phyloP scores from a whole-genome alignment of 2,888 invertebrate species.

The Stenoptilia bipunctidactyla region DNA sequence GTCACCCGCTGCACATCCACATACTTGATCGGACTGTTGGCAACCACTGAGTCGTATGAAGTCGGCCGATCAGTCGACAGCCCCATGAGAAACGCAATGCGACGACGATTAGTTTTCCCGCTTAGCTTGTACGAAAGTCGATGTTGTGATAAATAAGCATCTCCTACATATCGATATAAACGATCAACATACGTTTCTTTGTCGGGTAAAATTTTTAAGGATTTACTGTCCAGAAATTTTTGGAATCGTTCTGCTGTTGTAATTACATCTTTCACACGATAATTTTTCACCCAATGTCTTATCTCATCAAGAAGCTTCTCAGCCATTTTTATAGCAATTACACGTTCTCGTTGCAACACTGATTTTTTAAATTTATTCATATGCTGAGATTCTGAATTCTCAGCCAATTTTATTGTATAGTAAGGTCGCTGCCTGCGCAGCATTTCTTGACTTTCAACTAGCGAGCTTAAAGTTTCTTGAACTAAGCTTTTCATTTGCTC shows the following conservation, averaged over 20 bases:
- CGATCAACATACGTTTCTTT: slow-evolving; percentile 53
- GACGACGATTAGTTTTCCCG: slow-evolving; percentile 52
- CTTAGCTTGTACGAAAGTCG: slow-evolving; percentile 54
- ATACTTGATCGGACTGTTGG: slow-evolving; percentile 55
- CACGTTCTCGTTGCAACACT: slow-evolving; percentile 42
- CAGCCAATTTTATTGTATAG: slow-evolving; percentile 52
- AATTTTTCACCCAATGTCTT: slow-evolving; percentile 40
- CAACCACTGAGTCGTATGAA: slow-evolving; percentile 60
- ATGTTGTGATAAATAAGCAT: slow-evolving; percentile 50
- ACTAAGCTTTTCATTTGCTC: slow-evolving; percentile 30
- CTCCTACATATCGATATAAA: slow-evolving; percentile 51
- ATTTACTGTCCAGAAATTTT: slow-evolving; percentile 48
- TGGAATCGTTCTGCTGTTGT: slow-evolving; percentile 59
- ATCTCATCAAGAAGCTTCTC: slow-evolving; percentile 43
- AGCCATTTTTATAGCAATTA: slow-evolving; percentile 44
- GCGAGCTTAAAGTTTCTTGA: slow-evolving; percentile 41
- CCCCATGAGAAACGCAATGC: slow-evolving; percentile 60
- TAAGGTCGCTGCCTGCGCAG: slow-evolving; percentile 54
- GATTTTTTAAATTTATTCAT: slow-evolving; percentile 47
- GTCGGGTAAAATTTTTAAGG: slow-evolving; percentile 49
- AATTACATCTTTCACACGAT: slow-evolving; percentile 48
- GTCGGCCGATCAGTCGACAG: slow-evolving; percentile 47
- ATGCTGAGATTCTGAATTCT: slow-evolving; percentile 50
- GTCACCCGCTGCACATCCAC: slow-evolving; percentile 49
- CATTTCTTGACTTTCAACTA: slow-evolving; percentile 55